These are phyloP conservation scores for Dermochelys coriacea DNA, from an alignment of 2,797 vertebrate species.

Conservation along the genomic window DNA sequence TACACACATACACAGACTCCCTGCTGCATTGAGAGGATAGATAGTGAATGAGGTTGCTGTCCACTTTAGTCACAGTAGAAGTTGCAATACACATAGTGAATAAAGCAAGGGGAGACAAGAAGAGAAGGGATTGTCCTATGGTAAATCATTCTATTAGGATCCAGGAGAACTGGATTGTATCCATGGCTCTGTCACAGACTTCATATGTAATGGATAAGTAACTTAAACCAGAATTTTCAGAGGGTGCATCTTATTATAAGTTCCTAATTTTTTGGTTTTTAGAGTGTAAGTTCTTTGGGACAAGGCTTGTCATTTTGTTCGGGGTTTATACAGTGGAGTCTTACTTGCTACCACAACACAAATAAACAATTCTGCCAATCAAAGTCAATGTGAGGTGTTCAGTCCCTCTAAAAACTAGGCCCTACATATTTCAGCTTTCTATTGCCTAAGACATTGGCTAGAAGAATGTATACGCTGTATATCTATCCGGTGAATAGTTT, in stretches of 20 bases:
- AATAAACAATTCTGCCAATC: not conserved
- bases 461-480: not conserved
- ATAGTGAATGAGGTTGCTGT: fast-evolving
- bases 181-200: not conserved
- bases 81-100: not conserved
- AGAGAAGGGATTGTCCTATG: fast-evolving
- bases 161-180: not conserved
- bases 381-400: not conserved
- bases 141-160: not conserved
- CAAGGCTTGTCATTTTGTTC: not conserved
- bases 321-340: not conserved
- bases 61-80: not conserved
- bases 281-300: not conserved
- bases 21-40: not conserved
- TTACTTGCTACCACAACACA: not conserved
- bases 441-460: not conserved
- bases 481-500: not conserved
- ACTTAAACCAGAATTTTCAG: not conserved
- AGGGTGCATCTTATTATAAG: not conserved
- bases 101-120: not conserved
- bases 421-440: not conserved
- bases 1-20: not conserved
- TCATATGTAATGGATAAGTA: not conserved
- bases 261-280: not conserved
- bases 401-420: not conserved